A percentile compares a stretch with the other conserved stretches of the same genome.
Conservation (phyloP, 2,888 invertebrate genomes). For the Cephus rjabovi region DNA sequence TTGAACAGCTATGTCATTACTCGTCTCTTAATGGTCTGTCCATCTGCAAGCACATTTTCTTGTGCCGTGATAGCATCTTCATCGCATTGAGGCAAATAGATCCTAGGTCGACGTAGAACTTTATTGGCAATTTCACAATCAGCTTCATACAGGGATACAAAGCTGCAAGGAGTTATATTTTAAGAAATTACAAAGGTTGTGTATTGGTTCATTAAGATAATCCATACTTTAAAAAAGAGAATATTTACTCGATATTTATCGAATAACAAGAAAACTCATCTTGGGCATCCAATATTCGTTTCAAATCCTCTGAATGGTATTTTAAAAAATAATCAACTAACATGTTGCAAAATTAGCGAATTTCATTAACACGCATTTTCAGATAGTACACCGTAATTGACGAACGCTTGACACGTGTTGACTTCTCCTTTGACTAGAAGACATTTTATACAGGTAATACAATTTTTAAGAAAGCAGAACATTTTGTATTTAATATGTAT, state of each 20-base stretch:
- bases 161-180: constrained; percentile 68
- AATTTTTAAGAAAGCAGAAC: neutral
- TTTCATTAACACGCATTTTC: neutral
- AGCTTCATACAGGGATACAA: constrained; percentile 77
- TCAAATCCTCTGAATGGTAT: constrained; percentile 73
- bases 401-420: neutral
- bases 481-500: neutral
- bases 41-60: constrained; percentile 68
- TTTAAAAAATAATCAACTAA: constrained; percentile 71
- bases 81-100: constrained; percentile 75
- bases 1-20: constrained; percentile 64
- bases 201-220: neutral
- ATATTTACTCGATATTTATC: constrained; percentile 77
- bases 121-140: constrained; percentile 76
- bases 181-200: constrained; percentile 3
- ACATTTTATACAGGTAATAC: neutral
- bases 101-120: constrained; percentile 75
- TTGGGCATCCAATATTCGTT: constrained; percentile 72
- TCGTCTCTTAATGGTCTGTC: constrained; percentile 69
- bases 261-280: constrained; percentile 75
- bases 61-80: constrained; percentile 73
- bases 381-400: neutral
- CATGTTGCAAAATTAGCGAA: constrained; percentile 31
- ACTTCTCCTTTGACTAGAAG: neutral
- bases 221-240: neutral